Base-by-base conservation (phyloP, 1,140 invertebrate genomes). In the Asobara japonica region DNA sequence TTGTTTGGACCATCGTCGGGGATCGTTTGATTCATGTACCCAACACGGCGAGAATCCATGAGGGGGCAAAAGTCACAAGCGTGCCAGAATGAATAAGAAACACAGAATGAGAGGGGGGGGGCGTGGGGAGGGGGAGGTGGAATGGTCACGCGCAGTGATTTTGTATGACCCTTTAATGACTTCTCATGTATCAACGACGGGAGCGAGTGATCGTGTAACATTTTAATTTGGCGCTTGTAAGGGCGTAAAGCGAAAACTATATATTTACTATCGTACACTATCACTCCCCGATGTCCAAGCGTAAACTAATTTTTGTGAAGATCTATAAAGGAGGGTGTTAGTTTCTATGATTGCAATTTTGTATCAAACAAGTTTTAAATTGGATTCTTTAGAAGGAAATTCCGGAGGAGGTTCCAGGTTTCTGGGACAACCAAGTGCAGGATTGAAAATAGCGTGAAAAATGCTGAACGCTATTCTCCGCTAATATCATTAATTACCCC, bases 61-160 rank as follows among this genome's bases (percentile, higher is more conserved):
- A 51, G 29, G 45, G 68, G 48, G 48, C 25, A 51, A 8, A 45
- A 36, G 25, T 22, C 13, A 36, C 60, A 8, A 27, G 22, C 60
- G 22, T 61, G 56, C 13, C 33, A 36, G 61, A 51, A 2, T 11
- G 27, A 56, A 56, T 30, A 65, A 66, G 30, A 20, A n/a, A n/a
- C n/a, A n/a, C n/a, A n/a, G 38, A 48, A 36, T 29, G 27, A 31
- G 13, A 71, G 29, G 64, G 11, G 29, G 41, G 62, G 5, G n/a
- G n/a, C 29, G 31, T 27, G 64, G 7, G 20, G 22, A 48, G 27
- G 16, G 16, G n/a, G 30, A 11, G 7, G 56, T n/a, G 13, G 10
- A 65, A 56, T 61, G 71, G 76, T 73, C 72, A 77, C 76, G 76
- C 74, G 61, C 67, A 27, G 71, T 73, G 74, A 77, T 77, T 77